These are phyloP conservation scores for Amyelois transitella DNA, from an alignment of 1,140 invertebrate genomes.

Conservation along the genomic window DNA sequence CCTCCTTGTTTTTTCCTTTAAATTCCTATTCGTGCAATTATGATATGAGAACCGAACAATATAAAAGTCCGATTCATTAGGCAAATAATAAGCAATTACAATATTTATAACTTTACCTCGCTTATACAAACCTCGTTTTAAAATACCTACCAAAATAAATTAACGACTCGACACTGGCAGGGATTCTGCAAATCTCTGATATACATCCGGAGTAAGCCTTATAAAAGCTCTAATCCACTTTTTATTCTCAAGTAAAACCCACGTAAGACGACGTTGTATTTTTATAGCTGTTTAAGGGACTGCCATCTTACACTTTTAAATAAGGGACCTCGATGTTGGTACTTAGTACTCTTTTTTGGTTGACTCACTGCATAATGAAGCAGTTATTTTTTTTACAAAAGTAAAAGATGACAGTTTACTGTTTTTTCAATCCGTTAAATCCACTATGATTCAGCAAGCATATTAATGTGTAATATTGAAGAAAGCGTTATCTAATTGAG, in stretches of 20 bases:
- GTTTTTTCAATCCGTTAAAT: too few species aligned
- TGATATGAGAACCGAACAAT: too few species aligned
- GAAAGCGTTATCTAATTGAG: too few species aligned
- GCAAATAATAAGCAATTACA: neutral
- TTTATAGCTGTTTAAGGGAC: conserved; percentile 61
- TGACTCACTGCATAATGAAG: too few species aligned
- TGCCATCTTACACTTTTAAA: conserved; percentile 31
- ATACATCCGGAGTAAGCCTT: conserved; percentile 41
- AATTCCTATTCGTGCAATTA: too few species aligned
- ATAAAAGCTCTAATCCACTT: conserved; percentile 53
- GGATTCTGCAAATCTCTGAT: conserved; percentile 11
- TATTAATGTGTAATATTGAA: too few species aligned
- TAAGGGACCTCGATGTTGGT: conserved; percentile 17
- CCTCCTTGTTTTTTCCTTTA: too few species aligned
- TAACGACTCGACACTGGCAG: neutral
- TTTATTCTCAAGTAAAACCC: conserved; percentile 47
- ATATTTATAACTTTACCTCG: neutral
- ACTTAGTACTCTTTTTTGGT: conserved; percentile 3
- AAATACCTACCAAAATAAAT: neutral
- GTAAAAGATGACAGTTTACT: too few species aligned
- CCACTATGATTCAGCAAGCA: too few species aligned
- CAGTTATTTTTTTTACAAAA: too few species aligned
- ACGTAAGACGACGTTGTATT: conserved; percentile 33
- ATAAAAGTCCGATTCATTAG: neutral
- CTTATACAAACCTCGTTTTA: neutral